Evolutionary conservation across 37 sponge, comb jelly and placozoan species (phyloP).

Genomic region (Axinella damicornis): DNA sequence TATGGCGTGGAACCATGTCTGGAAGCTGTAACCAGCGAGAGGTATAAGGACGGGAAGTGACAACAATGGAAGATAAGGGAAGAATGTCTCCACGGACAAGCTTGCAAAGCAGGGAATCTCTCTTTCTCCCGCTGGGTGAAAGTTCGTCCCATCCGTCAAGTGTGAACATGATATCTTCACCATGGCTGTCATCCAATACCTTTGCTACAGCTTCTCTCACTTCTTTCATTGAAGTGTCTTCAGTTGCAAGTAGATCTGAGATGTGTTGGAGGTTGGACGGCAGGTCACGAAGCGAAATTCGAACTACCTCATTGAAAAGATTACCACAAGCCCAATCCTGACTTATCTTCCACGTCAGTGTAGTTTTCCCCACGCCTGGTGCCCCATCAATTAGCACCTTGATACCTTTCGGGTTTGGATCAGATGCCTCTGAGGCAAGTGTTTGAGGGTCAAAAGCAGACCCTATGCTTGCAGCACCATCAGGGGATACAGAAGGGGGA

Average conservation of each 20-base stretch:
- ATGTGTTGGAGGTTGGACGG: neutral
- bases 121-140: neutral
- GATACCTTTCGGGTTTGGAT: no score
- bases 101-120: neutral
- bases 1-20: neutral
- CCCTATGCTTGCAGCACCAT: no score
- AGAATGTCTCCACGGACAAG: neutral
- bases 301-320: neutral
- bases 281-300: neutral
- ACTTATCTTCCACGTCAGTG: neutral
- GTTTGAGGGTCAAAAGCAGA: no score
- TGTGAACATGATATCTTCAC: neutral
- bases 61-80: neutral
- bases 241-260: no score
- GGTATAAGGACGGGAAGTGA: slow-evolving; percentile 23
- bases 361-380: slow-evolving; percentile 20
- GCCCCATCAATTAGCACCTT: slow-evolving; percentile 13
- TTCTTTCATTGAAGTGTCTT: no score
- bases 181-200: neutral
- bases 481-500: no score
- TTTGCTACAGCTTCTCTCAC: neutral
- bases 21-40: neutral
- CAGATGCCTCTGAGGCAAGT: no score
- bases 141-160: slow-evolving; percentile 35
- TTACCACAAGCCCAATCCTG: neutral